Base-by-base conservation (phyloP, 2,888 invertebrate species). In the Alentia gelatinosa region DNA sequence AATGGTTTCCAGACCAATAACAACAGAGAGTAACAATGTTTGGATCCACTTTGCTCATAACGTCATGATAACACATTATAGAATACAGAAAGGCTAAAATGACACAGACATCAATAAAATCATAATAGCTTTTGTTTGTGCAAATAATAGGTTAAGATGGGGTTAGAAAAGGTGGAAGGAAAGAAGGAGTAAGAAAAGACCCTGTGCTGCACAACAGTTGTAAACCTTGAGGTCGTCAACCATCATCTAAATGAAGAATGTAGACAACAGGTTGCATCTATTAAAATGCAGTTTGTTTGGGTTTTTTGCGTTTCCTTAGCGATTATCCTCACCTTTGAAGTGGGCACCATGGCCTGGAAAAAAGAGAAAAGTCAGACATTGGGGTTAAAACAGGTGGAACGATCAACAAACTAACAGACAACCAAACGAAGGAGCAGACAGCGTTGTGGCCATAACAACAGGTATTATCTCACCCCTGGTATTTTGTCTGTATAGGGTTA, bases 281-380 rank as follows among this genome's bases (percentile, higher is more conserved):
- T 56, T 56, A 56, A 56, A n/a, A 56, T 56, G 56, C 56, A 56
- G 3, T 56, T 56, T 56, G 56, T 12, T n/a, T n/a, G n/a, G n/a
- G n/a, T n/a, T n/a, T n/a, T n/a, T 19, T 47, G 47, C 7, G 47
- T 47, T 47, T 68, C 68, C 68, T 68, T 68, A 68, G 68, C 68
- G 68, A n/a, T 63, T 68, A 30, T 68, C 68, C 68, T 83, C 83
- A 83, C 83, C 83, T 83, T 83, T 83, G 30, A 83, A 83, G 39
- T 83, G 83, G 5, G 83, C 35, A 83, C 83, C 83, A 40, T 23
- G 83, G 83, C 83, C 83, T 83, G 83, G n/a, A 83, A 83, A 83
- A 26, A 26, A 83, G 83, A 83, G 39, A 83, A 39, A 83, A 83
- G 39, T 23, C 83, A 35, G 39, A 83, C 83, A 83, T 39, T 7